phyloP scores from a whole-genome alignment of 2,113 vertebrate genomes.

The Gobio gobio region DNA sequence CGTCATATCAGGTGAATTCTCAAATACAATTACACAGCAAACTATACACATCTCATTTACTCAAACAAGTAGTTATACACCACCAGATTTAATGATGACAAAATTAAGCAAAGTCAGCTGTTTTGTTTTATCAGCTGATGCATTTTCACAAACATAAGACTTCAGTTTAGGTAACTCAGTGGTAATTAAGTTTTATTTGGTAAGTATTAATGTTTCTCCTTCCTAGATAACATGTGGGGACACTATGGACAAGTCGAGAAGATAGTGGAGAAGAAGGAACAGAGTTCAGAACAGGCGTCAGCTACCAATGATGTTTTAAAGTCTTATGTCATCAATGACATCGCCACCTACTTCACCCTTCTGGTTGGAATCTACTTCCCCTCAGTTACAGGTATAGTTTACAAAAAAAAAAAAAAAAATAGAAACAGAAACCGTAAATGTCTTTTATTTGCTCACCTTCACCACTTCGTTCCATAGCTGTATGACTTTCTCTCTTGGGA shows the following conservation, averaged over 20 bases:
- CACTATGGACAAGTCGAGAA: conserved; percentile 75
- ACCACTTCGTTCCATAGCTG: neutral
- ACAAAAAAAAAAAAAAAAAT: neutral
- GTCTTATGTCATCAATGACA: conserved; percentile 85
- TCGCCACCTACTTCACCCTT: conserved; percentile 89
- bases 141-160: neutral
- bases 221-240: conserved; percentile 90
- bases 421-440: neutral
- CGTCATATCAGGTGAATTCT: conserved; percentile 77
- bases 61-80: neutral
- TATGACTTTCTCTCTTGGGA: neutral
- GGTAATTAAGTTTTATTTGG: neutral
- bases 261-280: conserved; percentile 78
- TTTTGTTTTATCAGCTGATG: neutral
- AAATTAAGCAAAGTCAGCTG: neutral
- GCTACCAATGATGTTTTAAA: conserved; percentile 54
- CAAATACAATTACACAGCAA: neutral
- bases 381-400: conserved; percentile 87
- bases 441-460: no score
- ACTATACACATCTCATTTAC: neutral
- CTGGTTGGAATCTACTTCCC: conserved; percentile 98
- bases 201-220: conserved; percentile 17
- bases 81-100: neutral
- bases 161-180: neutral
- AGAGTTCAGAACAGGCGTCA: conserved; percentile 59